phyloP scores from a whole-genome alignment of 2,113 vertebrate species.

The Jaculus jaculus region DNA sequence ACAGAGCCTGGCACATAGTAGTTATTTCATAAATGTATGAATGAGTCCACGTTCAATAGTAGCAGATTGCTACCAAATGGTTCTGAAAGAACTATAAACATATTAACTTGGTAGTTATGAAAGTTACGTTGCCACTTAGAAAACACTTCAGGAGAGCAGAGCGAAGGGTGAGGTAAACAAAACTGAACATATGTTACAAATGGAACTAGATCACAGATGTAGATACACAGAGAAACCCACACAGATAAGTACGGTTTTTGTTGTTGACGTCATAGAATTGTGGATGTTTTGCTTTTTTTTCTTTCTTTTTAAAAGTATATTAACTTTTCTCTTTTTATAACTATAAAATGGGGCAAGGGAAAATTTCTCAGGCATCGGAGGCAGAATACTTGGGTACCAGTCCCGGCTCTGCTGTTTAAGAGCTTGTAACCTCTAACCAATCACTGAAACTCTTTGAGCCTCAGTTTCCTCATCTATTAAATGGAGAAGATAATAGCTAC shows the following conservation, averaged over 20 bases:
- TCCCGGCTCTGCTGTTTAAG: not conserved
- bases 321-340: constrained; percentile 36
- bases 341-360: not conserved
- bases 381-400: constrained; percentile 16
- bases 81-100: constrained; percentile 54
- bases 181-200: not conserved
- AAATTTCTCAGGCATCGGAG: constrained; percentile 16
- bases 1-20: not conserved
- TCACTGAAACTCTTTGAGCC: constrained; percentile 64
- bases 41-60: not conserved
- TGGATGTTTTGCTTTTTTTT: constrained; percentile 10
- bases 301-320: not conserved
- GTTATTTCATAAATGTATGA: constrained; percentile 2
- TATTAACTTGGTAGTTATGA: constrained; percentile 59
- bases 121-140: constrained; percentile 50
- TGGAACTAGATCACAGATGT: not conserved
- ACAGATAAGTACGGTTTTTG: not conserved
- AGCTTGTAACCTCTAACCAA: constrained; percentile 59
- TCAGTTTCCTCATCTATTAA: constrained; percentile 73
- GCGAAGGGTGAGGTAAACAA: not conserved
- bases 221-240: not conserved
- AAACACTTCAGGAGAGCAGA: constrained; percentile 54
- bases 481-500: constrained; percentile 74
- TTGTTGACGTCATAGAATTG: not conserved
- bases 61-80: not conserved